Conservation (phyloP, 2,888 invertebrate species). For the Drosophila sordidula region DNA sequence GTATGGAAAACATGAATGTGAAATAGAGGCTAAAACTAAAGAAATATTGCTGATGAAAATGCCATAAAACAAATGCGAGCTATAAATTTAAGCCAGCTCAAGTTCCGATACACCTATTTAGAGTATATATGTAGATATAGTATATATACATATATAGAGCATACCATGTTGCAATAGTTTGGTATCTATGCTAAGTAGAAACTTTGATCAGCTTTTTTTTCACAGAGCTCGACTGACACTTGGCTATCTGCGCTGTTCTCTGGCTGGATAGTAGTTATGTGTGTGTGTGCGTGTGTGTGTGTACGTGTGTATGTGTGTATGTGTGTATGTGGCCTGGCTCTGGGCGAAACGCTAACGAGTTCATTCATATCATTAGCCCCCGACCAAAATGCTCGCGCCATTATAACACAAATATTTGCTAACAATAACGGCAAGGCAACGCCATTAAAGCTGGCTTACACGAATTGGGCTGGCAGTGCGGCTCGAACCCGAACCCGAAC, state of each 20-base stretch:
- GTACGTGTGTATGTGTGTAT: constrained; percentile 9
- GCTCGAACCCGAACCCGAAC: constrained; percentile 20
- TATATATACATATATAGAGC: neutral
- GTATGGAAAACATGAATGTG: constrained; percentile 1
- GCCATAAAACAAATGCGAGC: constrained; percentile 2
- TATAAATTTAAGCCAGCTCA: neutral
- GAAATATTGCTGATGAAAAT: constrained; percentile 9
- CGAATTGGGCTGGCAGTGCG: constrained; percentile 52
- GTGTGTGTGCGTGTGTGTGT: constrained; percentile 9
- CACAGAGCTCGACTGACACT: constrained; percentile 43
- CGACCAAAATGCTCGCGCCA: constrained; percentile 67
- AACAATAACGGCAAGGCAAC: constrained; percentile 72
- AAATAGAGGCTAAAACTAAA: constrained; percentile 4
- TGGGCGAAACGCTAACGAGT: constrained; percentile 63
- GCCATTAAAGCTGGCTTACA: constrained; percentile 65
- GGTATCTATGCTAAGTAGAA: constrained; percentile 62
- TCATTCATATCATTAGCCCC: constrained; percentile 76
- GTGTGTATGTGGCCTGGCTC: constrained; percentile 16
- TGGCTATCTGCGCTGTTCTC: constrained; percentile 46
- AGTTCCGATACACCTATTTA: neutral
- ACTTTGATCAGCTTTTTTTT: constrained; percentile 46
- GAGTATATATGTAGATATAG: neutral
- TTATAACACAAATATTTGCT: constrained; percentile 79
- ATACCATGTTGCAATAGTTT: constrained; percentile 44
- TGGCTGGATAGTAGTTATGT: constrained; percentile 11